Evolutionary conservation across 2,113 vertebrate species (phyloP).

Genomic region (Gadus chalcogrammus): DNA sequence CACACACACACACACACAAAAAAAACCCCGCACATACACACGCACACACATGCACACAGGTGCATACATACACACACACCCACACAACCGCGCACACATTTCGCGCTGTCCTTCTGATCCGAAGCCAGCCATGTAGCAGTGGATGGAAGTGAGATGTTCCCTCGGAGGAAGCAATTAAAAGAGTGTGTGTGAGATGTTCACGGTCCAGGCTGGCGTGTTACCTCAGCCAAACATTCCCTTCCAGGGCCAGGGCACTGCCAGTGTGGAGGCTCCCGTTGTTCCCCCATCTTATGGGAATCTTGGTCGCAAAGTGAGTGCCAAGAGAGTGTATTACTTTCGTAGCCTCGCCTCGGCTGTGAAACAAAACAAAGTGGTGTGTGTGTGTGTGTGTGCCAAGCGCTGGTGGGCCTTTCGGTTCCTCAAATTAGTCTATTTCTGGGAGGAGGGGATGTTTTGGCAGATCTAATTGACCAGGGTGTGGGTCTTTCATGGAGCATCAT

Average conservation of each 20-base stretch:
- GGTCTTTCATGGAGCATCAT: neutral
- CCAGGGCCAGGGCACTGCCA: neutral
- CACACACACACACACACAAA: constrained; percentile 14
- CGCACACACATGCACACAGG: constrained; percentile 17
- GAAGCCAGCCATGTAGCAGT: constrained; percentile 32
- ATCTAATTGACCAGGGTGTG: neutral
- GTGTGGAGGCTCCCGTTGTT: no score
- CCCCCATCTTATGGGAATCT: no score
- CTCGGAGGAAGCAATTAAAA: constrained; percentile 54
- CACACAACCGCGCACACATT: constrained; percentile 5
- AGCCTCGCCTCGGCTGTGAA: no score
- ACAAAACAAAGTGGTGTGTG: neutral
- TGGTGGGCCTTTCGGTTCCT: neutral
- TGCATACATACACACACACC: constrained; percentile 7
- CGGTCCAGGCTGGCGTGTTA: neutral
- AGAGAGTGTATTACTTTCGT: neutral
- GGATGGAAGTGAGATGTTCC: constrained; percentile 29
- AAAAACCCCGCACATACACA: constrained; percentile 11
- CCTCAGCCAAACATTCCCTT: constrained; percentile 22
- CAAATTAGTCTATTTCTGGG: constrained; percentile 5
- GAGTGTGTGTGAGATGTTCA: constrained; percentile 14
- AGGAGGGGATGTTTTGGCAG: neutral
- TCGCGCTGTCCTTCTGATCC: constrained; percentile 30
- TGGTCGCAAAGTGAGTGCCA: no score
- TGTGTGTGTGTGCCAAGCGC: neutral